phyloP scores from a whole-genome alignment of 2,113 vertebrate species.

The Polyodon spathula region DNA sequence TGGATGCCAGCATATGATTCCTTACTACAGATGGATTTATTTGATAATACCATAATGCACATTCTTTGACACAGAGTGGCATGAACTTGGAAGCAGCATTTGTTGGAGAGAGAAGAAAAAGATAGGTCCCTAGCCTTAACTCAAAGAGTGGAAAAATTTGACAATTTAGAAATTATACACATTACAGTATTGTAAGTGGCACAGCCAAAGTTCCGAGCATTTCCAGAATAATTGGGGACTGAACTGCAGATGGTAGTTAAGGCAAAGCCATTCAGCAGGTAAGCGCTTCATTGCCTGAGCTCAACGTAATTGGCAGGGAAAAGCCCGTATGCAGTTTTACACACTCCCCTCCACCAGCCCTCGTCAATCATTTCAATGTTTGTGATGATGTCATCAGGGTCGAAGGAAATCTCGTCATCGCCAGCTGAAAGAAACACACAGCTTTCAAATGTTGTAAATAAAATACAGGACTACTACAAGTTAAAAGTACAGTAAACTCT shows the following conservation, averaged over 20 bases:
- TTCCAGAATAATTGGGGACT: not conserved
- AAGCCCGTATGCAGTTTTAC: conserved; percentile 78
- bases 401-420: conserved; percentile 93
- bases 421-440: conserved; percentile 59
- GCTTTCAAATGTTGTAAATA: not conserved
- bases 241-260: conserved; percentile 26
- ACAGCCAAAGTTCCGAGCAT: not conserved
- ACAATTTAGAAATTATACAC: not conserved
- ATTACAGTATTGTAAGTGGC: conserved; percentile 12
- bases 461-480: no score
- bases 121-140: not conserved
- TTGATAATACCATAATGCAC: no score
- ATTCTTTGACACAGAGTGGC: not conserved
- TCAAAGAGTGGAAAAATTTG: not conserved
- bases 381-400: conserved; percentile 93
- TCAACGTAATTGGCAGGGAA: conserved; percentile 96
- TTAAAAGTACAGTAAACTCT: no score
- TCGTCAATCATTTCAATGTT: conserved; percentile 98
- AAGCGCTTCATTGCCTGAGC: conserved; percentile 62
- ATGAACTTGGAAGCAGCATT: not conserved
- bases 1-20: no score
- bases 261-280: conserved; percentile 4
- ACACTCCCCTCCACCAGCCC: conserved; percentile 93
- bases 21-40: no score
- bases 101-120: not conserved